Base-by-base conservation (phyloP, 1,140 invertebrate genomes). In the Drosophila mayri region DNA sequence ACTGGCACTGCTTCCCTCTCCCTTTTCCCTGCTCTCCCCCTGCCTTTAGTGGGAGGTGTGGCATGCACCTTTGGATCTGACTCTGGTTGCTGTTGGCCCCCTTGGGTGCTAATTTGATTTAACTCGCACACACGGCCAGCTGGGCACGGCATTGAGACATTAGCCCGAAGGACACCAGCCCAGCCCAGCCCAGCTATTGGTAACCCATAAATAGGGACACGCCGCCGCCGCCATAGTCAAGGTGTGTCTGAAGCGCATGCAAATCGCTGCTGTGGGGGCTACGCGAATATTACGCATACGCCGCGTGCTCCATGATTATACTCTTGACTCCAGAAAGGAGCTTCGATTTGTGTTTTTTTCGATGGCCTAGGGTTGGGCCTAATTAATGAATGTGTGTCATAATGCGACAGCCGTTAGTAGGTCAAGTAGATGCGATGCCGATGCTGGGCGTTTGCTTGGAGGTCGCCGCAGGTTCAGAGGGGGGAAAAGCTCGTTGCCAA, bases 371-470 rank as follows among this genome's bases (percentile, higher is more conserved):
- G 73, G 50, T 44, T 72, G 76, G 71, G 84, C 80, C 84, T 87
- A 87, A 87, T 87, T 87, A 87, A 87, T 82, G 81, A 84, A 90
- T 90, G 85, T 88, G 77, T 88, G 85, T 90, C 81, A 88, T 88
- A 88, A 88, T 88, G 84, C 84, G 84, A 88, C 84, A 87, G 81
- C 76, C 71, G 81, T 88, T 88, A 88, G 77, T 88, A 88, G 84
- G 84, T 88, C 84, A 88, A 90, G 81, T 88, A 71, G 80, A 80
- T 84, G 78, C 79, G 76, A 80, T 55, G 52, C 52, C 79, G 76
- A 80, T 70, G 81, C 60, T 76, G 64, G 78, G 61, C 61, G 75
- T 62, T 88, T 88, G 75, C 62, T 88, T 88, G 84, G 79, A 86
- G 84, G 84, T 78, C 55, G 75, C 75, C 60, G 68, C 67, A 74